Base-by-base conservation (phyloP, 2,797 vertebrate genomes). In the Rousettus madagascariensis region DNA sequence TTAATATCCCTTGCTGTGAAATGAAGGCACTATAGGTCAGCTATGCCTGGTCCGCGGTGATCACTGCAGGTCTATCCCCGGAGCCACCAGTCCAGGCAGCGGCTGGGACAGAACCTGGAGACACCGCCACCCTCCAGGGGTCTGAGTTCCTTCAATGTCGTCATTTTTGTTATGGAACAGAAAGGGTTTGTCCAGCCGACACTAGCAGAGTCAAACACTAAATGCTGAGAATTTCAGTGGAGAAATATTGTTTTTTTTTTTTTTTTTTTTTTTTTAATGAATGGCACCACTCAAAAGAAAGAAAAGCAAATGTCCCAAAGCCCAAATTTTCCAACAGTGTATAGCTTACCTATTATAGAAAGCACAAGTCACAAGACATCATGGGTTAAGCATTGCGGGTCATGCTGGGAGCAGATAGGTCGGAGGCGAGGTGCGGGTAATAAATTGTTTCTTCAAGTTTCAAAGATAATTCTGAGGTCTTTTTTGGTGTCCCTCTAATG, bases 341-440 rank as follows among this genome's bases (percentile, higher is more conserved):
- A 12, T 20, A 63, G 7, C 11, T 46, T 63, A n/a, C 30, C 33
- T 8, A 33, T 49, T 26, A 33, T 33, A 49, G 26, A 17, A 13
- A 20, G 4, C 0, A 7, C 15, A 83, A 63, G 33, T 16, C 30
- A 26, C 12, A 65, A 49, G 13, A 49, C 43, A 33, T 12, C 4
- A 0, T 33, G 19, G 13, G 1, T 55, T 8, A 9, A 22, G n/a
- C 12, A 9, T 36, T 2, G 3, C 12, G 5, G 10, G 20, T 63
- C 46, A 2, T 65, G 12, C 7, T 65, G 20, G 19, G 79, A 46
- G 19, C 2, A 46, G 57, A 46, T 24, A n/a, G 41, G 19, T 24
- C 4, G 8, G 11, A 63, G 43, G 19, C 46, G 28, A 46, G 41
- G 12, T 63, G 49, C 24, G 12, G 8, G 12, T 26, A 24, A 82